Evolutionary conservation across 2,797 vertebrate genomes (phyloP).

Genomic region (Hydrolagus colliei): DNA sequence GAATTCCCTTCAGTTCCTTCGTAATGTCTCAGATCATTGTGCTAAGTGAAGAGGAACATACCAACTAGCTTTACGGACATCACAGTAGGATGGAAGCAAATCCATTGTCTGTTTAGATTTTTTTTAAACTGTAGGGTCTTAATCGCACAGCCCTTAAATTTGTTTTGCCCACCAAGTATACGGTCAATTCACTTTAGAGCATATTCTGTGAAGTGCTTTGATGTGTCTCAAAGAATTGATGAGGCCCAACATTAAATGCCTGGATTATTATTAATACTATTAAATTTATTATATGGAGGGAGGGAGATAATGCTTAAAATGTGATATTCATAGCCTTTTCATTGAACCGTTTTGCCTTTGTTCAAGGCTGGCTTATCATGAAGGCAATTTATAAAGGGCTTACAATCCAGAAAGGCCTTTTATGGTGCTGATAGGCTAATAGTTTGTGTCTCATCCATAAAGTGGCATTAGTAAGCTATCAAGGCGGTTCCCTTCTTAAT

Average conservation of each 20-base stretch:
- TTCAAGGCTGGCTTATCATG: not conserved
- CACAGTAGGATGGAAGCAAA: too few relatives aligned
- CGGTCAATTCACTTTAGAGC: too few relatives aligned
- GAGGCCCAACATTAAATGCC: too few relatives aligned
- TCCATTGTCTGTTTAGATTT: not conserved
- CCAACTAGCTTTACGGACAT: too few relatives aligned
- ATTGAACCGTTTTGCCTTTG: not conserved
- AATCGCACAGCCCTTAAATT: not conserved
- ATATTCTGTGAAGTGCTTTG: too few relatives aligned
- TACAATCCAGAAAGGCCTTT: not conserved
- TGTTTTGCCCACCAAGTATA: too few relatives aligned
- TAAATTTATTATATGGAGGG: not conserved
- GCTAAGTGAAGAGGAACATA: too few relatives aligned
- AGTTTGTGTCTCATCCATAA: conserved; percentile 20
- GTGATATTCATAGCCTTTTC: not conserved
- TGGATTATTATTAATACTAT: not conserved
- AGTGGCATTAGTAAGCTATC: conserved; percentile 38
- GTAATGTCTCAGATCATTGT: too few relatives aligned
- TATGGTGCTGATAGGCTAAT: not conserved
- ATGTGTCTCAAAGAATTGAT: too few relatives aligned
- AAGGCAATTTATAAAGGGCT: not conserved
- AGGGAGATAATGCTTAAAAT: not conserved
- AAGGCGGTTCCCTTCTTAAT: conserved; percentile 38
- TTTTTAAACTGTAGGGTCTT: not conserved
- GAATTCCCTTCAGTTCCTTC: not conserved